A percentile compares a stretch with the other conserved stretches of the same genome.
Conservation (phyloP, 2,797 vertebrate species). For the Myiotriccus ornatus region DNA sequence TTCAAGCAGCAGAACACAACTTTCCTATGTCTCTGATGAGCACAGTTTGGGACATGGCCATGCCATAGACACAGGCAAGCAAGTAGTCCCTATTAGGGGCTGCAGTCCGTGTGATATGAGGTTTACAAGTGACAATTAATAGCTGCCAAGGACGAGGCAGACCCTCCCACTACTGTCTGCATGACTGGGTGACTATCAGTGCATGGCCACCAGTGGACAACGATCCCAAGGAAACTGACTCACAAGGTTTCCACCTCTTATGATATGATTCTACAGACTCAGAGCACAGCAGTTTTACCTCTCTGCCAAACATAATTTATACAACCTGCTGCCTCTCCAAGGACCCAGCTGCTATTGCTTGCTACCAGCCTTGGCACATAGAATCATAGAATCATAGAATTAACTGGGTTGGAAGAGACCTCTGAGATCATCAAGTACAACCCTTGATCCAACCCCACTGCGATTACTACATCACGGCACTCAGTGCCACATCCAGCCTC, state of each 20-base stretch:
- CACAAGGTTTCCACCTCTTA: neutral
- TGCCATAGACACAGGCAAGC: neutral
- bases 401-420: too few relatives aligned
- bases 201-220: rapidly evolving
- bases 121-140: neutral
- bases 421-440: too few relatives aligned
- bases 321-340: neutral
- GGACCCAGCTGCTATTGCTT: neutral
- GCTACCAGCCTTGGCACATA: neutral
- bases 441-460: too few relatives aligned
- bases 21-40: neutral
- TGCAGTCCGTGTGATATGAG: rapidly evolving
- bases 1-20: neutral
- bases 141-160: neutral
- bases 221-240: neutral
- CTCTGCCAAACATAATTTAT: neutral
- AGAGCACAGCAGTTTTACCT: neutral
- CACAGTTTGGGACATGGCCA: neutral
- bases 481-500: too few relatives aligned
- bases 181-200: neutral
- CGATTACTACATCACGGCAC: too few relatives aligned
- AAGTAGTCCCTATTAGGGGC: neutral
- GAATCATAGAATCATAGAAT: too few relatives aligned
- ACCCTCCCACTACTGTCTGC: neutral
- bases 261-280: neutral